Evolutionary conservation across 2,888 invertebrate genomes (phyloP), one percentile per base, ranked within the genome.

Genomic region (Neoascia interrupta): DNA sequence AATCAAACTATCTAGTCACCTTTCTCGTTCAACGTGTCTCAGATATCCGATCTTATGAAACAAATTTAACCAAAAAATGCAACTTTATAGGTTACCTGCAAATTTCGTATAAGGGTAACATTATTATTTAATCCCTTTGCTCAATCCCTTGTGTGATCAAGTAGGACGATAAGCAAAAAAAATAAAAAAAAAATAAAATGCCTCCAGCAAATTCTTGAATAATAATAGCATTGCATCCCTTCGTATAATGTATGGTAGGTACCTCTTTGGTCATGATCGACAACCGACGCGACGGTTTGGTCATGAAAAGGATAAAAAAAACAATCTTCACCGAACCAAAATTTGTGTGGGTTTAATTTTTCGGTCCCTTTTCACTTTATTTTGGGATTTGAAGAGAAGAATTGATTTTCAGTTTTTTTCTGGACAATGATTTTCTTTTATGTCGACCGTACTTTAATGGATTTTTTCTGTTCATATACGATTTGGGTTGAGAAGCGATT

Each of bases 51-150:
- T 76, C 23, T 51, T 56, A 10, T 49, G 31, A 13, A 16, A 1
- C 1, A 41, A 26, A 26, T 26, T 26, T 4, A 5, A 26, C 8
- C 26, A 8, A 16, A 31, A 54, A 36, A 28, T 56, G 39, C 39
- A 41, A 41, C 23, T 23, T 39, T 16, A 47, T 47, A 18, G 23
- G 39, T 36, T 76, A 76, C 70, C 70, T 66, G 58, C 70, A 19
- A 60, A 37, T 47, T 31, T 45, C 54, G 16, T 43, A 43, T 66
- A 72, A 45, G 66, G 73, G 79, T 61, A 79, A 79, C 79, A 56
- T 56, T 79, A n/a, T n/a, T n/a, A 60, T 72, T 79, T 79, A 79
- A 79, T 79, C 79, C 72, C 64, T 75, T 75, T 58, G 53, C 70
- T 76, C 60, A 60, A 76, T 76, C 70, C 72, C 73, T 79, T 72